Evolutionary conservation across 2,113 vertebrate species (phyloP).

Genomic region (Tricholaema leucomelas): DNA sequence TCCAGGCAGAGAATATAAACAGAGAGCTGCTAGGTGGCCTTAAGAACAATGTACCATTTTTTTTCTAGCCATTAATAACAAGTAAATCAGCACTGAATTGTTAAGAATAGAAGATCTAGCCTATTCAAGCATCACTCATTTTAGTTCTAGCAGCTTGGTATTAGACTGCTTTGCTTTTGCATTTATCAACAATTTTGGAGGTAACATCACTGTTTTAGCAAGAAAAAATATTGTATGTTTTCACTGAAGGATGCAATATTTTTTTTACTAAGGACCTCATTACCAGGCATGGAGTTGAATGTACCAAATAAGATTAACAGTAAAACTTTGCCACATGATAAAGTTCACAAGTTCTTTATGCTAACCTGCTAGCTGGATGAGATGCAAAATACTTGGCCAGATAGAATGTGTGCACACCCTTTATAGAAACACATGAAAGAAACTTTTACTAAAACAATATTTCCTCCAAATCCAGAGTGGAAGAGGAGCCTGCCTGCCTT

Average conservation of each 20-base stretch:
- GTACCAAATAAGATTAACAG: background rate
- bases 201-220: background rate
- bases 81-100: background rate
- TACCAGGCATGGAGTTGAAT: background rate
- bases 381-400: background rate
- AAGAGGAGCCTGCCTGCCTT: background rate
- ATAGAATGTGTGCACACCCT: background rate
- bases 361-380: background rate
- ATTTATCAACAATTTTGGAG: background rate
- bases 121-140: background rate
- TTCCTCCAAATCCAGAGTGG: background rate
- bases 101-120: background rate
- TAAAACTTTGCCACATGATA: background rate
- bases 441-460: background rate
- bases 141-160: background rate
- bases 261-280: background rate
- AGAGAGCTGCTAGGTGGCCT: background rate
- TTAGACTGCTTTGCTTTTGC: background rate
- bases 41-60: background rate
- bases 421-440: background rate
- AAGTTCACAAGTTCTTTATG: background rate
- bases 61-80: background rate
- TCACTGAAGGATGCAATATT: background rate
- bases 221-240: background rate
- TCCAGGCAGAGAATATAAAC: background rate